phyloP scores from a whole-genome alignment of 2,797 vertebrate species.

The Danionella dracula region DNA sequence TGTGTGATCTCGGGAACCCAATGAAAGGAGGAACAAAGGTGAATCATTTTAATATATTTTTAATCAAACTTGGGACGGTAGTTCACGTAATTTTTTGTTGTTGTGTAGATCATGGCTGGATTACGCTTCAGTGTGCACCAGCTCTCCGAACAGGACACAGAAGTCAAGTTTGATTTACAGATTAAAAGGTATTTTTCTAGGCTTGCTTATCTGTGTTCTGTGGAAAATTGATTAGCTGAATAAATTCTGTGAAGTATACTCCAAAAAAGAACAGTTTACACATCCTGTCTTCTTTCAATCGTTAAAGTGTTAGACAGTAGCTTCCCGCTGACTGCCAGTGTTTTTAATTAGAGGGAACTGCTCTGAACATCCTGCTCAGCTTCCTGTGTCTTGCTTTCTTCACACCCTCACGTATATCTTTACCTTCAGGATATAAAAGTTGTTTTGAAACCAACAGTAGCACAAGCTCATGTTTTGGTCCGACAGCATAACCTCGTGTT shows the following conservation, averaged over 20 bases:
- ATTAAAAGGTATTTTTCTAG: slow-evolving; percentile 77
- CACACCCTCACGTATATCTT: neutral
- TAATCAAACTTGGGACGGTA: too few species aligned
- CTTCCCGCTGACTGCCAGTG: neutral
- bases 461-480: neutral
- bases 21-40: slow-evolving; percentile 92
- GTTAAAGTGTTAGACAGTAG: neutral
- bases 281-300: neutral
- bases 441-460: neutral
- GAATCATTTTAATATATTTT: neutral
- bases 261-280: neutral
- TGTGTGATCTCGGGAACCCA: slow-evolving; percentile 95
- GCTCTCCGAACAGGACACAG: slow-evolving; percentile 89
- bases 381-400: neutral
- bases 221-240: too few species aligned
- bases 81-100: too few species aligned
- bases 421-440: neutral
- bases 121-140: slow-evolving; percentile 90
- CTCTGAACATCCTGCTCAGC: neutral
- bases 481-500: slow-evolving; percentile 41
- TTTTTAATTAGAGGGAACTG: neutral
- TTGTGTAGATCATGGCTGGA: slow-evolving; percentile 78
- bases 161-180: slow-evolving; percentile 85
- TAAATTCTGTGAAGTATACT: too few species aligned
- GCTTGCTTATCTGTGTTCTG: too few species aligned